phyloP scores from a whole-genome alignment of 2,113 vertebrate species.

The Erpornis zantholeuca region DNA sequence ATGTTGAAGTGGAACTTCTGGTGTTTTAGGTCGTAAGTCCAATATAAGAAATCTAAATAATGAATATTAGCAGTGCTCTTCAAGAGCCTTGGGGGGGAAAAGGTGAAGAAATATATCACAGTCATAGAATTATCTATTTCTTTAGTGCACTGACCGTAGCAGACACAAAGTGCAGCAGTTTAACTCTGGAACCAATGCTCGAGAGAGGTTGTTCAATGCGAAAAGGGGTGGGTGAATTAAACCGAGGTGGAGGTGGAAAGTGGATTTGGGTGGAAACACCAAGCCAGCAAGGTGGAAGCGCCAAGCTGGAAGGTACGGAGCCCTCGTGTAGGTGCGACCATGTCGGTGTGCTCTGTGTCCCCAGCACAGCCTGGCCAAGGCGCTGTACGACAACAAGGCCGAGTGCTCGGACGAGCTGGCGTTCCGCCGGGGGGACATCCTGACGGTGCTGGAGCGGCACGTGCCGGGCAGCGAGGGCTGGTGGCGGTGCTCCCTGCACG shows the following conservation, averaged over 20 bases:
- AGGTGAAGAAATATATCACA: background rate
- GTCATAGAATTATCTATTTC: background rate
- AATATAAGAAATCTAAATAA: background rate
- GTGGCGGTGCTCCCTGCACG: slow-evolving; percentile 89
- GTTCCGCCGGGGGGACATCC: slow-evolving; percentile 88
- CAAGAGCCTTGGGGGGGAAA: rapidly evolving
- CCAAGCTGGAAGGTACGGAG: rapidly evolving
- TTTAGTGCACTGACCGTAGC: background rate
- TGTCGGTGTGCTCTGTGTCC: background rate
- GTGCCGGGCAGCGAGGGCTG: slow-evolving; percentile 83
- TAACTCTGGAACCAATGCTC: background rate
- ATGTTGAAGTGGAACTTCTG: background rate
- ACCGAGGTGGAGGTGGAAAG: background rate
- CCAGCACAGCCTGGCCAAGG: slow-evolving; percentile 86
- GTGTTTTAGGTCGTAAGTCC: background rate
- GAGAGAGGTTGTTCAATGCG: background rate
- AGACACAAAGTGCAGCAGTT: background rate
- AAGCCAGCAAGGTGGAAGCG: background rate
- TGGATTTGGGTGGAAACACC: background rate
- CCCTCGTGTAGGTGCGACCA: rapidly evolving
- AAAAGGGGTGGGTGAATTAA: rapidly evolving
- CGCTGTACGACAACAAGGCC: slow-evolving; percentile 90
- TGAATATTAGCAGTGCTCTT: background rate
- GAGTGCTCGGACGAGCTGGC: slow-evolving; percentile 89
- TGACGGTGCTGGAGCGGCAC: slow-evolving; percentile 80